Percentiles rank a stretch among this genome's conserved stretches.
Conservation (phyloP, 2,888 invertebrate genomes). For the Bedellia somnulentella region DNA sequence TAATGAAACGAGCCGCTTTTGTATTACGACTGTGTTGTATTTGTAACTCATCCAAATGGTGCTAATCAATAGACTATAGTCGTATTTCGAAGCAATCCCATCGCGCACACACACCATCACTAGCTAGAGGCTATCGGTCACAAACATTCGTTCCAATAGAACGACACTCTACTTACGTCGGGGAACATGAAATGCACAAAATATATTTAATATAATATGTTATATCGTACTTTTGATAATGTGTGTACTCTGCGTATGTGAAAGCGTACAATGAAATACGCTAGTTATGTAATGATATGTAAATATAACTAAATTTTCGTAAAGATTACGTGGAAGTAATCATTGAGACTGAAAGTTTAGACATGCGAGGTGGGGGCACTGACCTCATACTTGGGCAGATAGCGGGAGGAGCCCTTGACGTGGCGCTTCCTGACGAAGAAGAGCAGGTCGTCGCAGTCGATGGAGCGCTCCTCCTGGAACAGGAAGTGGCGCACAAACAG, state of each 20-base stretch:
- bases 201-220: slow-evolving; percentile 12
- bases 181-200: background rate
- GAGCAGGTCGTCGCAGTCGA: slow-evolving; percentile 90
- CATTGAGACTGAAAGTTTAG: background rate
- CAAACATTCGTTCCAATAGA: too few relatives aligned
- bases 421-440: slow-evolving; percentile 95
- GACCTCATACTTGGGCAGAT: slow-evolving; percentile 89
- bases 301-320: background rate
- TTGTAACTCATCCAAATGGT: slow-evolving; percentile 42
- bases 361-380: slow-evolving; percentile 12
- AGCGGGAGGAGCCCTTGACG: slow-evolving; percentile 83
- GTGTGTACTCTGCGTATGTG: background rate
- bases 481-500: slow-evolving; percentile 92
- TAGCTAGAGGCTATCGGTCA: too few relatives aligned
- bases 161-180: slow-evolving; percentile 4
- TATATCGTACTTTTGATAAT: background rate
- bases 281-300: background rate
- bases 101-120: too few relatives aligned
- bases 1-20: too few relatives aligned
- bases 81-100: too few relatives aligned
- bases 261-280: background rate
- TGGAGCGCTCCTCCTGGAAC: slow-evolving; percentile 85
- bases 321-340: background rate
- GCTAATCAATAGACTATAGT: slow-evolving; percentile 35
- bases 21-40: too few relatives aligned